A percentile compares a stretch with the other conserved stretches of the same genome.
Evolutionary conservation across 2,113 vertebrate species (phyloP).

Genomic region (Onychostruthus taczanowskii): DNA sequence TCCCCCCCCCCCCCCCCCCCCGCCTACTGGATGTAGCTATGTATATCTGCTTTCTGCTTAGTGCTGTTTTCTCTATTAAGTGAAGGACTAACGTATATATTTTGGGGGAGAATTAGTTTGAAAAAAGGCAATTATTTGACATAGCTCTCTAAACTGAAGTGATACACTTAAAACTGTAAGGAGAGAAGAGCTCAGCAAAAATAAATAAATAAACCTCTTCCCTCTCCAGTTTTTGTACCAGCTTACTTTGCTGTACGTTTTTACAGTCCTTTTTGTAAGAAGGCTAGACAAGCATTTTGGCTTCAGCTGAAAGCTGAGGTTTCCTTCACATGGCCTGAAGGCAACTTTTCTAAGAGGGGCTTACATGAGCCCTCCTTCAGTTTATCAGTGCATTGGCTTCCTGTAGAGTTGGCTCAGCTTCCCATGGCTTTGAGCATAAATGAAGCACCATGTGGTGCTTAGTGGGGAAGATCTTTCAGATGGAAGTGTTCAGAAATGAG

Average conservation of each 20-base stretch:
- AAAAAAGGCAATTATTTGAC: not conserved
- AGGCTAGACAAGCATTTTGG: not conserved
- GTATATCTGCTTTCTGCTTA: not conserved
- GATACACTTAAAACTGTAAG: not conserved
- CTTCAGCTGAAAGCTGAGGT: slow-evolving; percentile 8
- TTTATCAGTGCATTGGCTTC: not conserved
- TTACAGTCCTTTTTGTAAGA: not conserved
- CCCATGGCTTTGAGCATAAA: slow-evolving; percentile 30
- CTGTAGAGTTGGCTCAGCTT: slow-evolving; percentile 16
- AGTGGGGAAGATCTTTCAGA: not conserved
- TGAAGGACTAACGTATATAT: not conserved
- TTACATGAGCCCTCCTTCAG: not conserved
- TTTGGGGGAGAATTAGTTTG: not conserved
- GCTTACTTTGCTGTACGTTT: not conserved
- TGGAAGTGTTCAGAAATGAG: slow-evolving; percentile 1
- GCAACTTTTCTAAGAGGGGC: not conserved
- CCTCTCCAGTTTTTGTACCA: not conserved
- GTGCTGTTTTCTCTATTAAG: not conserved
- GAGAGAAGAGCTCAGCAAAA: not conserved
- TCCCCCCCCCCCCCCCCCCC: accelerated
- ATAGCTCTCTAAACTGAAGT: not conserved
- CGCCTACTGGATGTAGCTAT: not conserved
- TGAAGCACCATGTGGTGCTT: slow-evolving; percentile 11
- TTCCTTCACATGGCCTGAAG: not conserved
- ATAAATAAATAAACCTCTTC: not conserved